Conservation (phyloP, 2,113 vertebrate species). For the Ceratotherium simum region DNA sequence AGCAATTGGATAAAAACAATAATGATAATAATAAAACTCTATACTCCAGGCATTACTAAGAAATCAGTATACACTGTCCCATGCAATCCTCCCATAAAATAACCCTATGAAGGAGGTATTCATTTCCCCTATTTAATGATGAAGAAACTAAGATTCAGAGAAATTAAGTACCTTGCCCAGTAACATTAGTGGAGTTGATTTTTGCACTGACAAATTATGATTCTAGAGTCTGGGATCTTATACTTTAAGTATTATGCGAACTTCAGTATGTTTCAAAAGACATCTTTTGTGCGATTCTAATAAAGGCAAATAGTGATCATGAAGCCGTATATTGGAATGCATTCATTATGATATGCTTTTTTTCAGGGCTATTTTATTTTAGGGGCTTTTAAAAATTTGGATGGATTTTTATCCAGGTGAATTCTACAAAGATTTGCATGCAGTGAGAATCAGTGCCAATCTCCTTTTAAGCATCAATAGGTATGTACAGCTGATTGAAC, state of each 20-base stretch:
- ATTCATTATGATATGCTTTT: background rate
- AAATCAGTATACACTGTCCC: background rate
- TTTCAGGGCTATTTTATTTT: background rate
- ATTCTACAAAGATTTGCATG: slow-evolving; percentile 27
- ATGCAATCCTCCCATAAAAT: background rate
- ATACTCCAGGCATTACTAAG: background rate
- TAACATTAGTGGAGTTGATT: background rate
- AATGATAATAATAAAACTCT: background rate
- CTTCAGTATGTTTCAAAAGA: background rate
- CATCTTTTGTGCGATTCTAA: background rate
- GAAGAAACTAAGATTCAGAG: background rate
- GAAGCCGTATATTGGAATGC: background rate
- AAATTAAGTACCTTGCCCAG: background rate
- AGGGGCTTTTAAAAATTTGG: background rate
- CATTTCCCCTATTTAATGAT: background rate
- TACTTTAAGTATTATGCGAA: background rate
- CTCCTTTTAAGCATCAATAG: slow-evolving; percentile 3
- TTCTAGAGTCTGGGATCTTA: background rate
- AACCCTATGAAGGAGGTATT: background rate
- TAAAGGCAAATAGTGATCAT: background rate
- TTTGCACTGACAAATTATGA: background rate
- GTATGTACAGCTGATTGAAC: background rate
- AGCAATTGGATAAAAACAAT: background rate
- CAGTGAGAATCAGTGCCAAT: background rate
- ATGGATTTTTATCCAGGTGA: background rate